A percentile compares a stretch with the other conserved stretches of the same genome.
phyloP scores from a whole-genome alignment of 2,888 invertebrate genomes.

The Saturnia japonica region DNA sequence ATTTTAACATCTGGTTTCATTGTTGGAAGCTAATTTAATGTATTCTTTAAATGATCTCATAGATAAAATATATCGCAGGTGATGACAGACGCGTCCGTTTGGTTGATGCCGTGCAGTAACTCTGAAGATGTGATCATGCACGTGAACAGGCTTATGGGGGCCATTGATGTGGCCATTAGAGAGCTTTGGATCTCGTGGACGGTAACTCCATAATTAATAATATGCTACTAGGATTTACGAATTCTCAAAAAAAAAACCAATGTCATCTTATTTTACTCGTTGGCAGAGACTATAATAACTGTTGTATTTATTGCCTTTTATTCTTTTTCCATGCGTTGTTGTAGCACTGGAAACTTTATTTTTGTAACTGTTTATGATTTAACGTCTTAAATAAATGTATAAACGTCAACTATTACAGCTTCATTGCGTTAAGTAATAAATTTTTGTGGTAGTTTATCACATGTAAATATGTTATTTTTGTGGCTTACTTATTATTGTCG shows the following conservation, averaged over 20 bases:
- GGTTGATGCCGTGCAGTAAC: slow-evolving; percentile 89
- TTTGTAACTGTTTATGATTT: no score
- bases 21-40: no score
- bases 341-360: no score
- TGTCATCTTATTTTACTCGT: not conserved
- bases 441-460: no score
- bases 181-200: slow-evolving; percentile 76
- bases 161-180: slow-evolving; percentile 79
- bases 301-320: not conserved
- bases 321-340: no score
- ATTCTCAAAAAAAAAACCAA: not conserved
- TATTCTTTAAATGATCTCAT: not conserved
- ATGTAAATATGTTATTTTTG: no score
- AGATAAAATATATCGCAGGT: slow-evolving; percentile 59
- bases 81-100: slow-evolving; percentile 86
- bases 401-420: no score
- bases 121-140: slow-evolving; percentile 87
- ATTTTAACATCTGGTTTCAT: no score
- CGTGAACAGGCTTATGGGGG: slow-evolving; percentile 83
- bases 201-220: slow-evolving; percentile 40
- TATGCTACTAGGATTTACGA: not conserved
- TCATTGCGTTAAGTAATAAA: no score
- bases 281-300: not conserved
- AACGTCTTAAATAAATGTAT: no score
- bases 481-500: no score